Base-by-base conservation (phyloP, 2,113 vertebrate species). In the Elachura formosa region DNA sequence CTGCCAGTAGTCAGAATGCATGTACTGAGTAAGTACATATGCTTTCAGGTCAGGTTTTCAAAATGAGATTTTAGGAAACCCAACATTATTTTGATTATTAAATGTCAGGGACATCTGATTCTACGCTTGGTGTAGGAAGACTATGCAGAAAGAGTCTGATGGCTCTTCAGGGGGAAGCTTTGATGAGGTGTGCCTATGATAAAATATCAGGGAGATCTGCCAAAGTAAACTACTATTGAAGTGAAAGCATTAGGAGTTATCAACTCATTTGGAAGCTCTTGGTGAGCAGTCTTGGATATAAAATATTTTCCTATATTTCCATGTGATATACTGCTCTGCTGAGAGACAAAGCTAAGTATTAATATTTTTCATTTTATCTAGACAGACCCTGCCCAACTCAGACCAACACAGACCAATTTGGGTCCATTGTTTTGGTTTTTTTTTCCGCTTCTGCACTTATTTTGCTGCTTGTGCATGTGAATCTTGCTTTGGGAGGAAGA, bases 211-310 rank as follows among this genome's bases (percentile, higher is more conserved):
- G 62, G 54, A 93, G 10, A 67, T 55, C 55, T 91, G 93, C 91
- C 94, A 97, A 89, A 88, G 66, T 58, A 89, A 96, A 85, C 66
- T 46, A 22, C 67, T 34, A 76, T 13, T 87, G 84, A 94, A 95
- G 59, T 55, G 55, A 91, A 58, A 93, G 74, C 62, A 80, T 93
- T 91, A 90, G 67, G 91, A 86, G 84, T 91, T 96, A 93, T 89
- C 91, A 90, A 74, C 43, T 96, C 95, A 94, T 97, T 89, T 96
- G 91, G 95, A 96, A 93, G 87, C 59, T 93, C 67, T 95, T 89
- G 84, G 46, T 88, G 75, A 94, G 16, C 82, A 86, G 71, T 67
- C 93, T 94, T 80, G 74, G 68, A 67, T 90, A 95, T 24, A 91
- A 89, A 89, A 88, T 80, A 89, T 83, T 94, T 84, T 66, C 6